Conservation (phyloP, 2,797 vertebrate species). For the Tiaroga cobitis region DNA sequence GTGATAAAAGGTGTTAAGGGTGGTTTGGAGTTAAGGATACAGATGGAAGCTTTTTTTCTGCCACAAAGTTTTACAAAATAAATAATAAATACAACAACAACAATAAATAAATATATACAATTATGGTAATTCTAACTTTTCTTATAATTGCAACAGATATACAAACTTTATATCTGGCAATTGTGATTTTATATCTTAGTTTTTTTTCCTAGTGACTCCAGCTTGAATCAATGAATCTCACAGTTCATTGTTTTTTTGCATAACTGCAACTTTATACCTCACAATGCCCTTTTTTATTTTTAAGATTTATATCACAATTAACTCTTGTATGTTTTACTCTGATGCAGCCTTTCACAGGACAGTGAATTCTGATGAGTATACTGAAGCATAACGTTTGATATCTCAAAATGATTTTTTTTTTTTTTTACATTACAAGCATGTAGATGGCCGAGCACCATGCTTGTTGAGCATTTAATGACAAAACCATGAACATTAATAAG, state of each 20-base stretch:
- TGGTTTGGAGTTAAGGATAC: not conserved
- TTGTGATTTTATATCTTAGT: not conserved
- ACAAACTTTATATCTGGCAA: not conserved
- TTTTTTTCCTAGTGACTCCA: not conserved
- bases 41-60: not conserved
- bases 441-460: not conserved
- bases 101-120: not conserved
- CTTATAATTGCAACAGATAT: not conserved
- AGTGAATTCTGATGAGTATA: not conserved
- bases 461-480: not conserved
- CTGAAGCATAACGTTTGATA: no score
- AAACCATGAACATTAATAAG: not conserved
- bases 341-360: not conserved
- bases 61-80: not conserved
- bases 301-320: slow-evolving; percentile 1
- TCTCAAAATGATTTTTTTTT: not conserved
- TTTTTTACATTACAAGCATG: not conserved
- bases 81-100: not conserved
- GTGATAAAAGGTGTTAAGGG: not conserved
- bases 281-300: not conserved
- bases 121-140: not conserved
- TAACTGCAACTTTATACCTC: not conserved
- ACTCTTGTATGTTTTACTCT: not conserved
- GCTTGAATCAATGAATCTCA: no score
- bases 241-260: not conserved